phyloP scores from a whole-genome alignment of 2,113 vertebrate genomes.

The Elephas maximus region DNA sequence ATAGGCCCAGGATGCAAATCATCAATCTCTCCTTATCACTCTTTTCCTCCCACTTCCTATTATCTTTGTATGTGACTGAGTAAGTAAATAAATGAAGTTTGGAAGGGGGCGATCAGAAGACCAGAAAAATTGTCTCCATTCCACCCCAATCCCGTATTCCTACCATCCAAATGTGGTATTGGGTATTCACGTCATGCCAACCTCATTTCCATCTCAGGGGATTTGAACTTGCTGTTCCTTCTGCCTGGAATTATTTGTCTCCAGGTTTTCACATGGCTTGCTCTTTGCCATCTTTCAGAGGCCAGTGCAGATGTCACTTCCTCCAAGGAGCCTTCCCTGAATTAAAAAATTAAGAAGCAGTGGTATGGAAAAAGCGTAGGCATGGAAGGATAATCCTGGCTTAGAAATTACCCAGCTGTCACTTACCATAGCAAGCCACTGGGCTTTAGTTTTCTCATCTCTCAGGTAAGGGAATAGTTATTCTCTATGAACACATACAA shows the following conservation, averaged over 20 bases:
- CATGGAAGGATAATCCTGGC: neutral
- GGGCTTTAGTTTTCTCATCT: slow-evolving; percentile 24
- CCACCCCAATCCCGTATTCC: neutral
- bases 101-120: neutral
- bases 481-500: neutral
- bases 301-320: neutral
- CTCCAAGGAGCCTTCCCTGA: neutral
- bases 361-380: neutral
- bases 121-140: neutral
- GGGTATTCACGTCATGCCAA: neutral
- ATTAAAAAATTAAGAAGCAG: neutral
- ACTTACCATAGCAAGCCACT: neutral
- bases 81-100: neutral
- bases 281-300: slow-evolving; percentile 2
- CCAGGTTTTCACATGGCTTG: neutral
- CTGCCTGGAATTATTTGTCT: neutral
- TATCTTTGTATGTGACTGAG: neutral
- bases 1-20: neutral
- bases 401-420: neutral
- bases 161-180: neutral
- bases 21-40: neutral
- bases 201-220: neutral
- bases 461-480: neutral
- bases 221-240: neutral
- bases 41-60: neutral